Evolutionary conservation across 1,140 invertebrate genomes (phyloP).

Genomic region (Hyles vespertilio): DNA sequence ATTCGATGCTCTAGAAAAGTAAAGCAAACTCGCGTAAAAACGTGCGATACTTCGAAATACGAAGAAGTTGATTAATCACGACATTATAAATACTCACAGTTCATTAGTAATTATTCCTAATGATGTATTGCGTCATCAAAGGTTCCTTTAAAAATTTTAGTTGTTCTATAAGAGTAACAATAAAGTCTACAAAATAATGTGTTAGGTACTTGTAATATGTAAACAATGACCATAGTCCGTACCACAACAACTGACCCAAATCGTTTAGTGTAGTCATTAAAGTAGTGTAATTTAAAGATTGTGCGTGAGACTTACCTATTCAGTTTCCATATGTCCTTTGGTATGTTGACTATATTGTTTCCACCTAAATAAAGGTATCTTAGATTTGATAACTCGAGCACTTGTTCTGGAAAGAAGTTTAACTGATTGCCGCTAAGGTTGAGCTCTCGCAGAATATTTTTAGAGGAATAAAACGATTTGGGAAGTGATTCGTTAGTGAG

Average conservation of each 20-base stretch:
- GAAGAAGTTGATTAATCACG: too few species aligned
- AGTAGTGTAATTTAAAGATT: too few species aligned
- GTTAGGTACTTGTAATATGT: neutral
- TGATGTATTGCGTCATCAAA: too few species aligned
- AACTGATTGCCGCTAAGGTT: conserved; percentile 95
- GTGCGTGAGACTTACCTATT: conserved; percentile 77
- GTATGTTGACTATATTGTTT: conserved; percentile 89
- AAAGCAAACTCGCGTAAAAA: too few species aligned
- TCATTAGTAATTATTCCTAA: too few species aligned
- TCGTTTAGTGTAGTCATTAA: too few species aligned
- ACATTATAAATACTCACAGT: too few species aligned
- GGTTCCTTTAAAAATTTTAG: too few species aligned
- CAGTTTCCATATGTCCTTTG: conserved; percentile 88
- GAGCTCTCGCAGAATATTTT: conserved; percentile 83
- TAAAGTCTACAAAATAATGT: neutral
- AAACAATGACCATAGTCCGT: neutral
- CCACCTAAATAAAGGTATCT: conserved; percentile 93
- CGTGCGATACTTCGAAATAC: too few species aligned
- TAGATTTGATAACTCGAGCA: conserved; percentile 86
- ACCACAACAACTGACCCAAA: too few species aligned
- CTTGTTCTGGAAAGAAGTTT: conserved; percentile 88
- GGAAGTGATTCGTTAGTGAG: conserved; percentile 89
- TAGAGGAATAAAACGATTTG: conserved; percentile 83
- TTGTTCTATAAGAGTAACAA: too few species aligned
- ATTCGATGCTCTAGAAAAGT: too few species aligned